Base-by-base conservation (phyloP, 2,888 invertebrate genomes). In the Hirudinaria manillensis region DNA sequence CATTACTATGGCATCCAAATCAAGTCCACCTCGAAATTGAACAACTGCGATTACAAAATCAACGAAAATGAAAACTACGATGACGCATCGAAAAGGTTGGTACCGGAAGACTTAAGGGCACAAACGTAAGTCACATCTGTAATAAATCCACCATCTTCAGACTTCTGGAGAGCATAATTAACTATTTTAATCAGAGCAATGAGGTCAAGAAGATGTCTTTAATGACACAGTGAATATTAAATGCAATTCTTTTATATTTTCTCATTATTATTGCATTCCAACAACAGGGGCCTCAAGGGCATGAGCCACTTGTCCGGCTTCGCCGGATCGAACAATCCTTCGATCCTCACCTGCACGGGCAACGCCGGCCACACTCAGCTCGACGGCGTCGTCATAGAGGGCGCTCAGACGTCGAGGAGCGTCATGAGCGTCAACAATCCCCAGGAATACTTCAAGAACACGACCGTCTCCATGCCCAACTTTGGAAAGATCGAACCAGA, bases 1-100 rank as follows among this genome's bases (percentile, higher is more conserved):
- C 78, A 78, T 66, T 78, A 78, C 29, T 75, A 78, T 61, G 78
- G 78, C 36, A 67, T 78, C 51, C 66, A 68, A n/a, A 72, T 78
- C 66, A 78, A 78, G 53, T 61, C 61, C 4, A 29, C 74, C 7
- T 78, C 78, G 0, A 56, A 67, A n/a, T 36, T 71, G 56, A 68
- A 45, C 29, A 36, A 53, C 21, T 45, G 38, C 38, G 74, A 71
- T 13, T 51, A 36, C 51, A 51, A 51, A 51, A 6, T 38, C n/a
- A 36, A n/a, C 24, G 71, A 71, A 13, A 29, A 34, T 71, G 51
- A 24, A 38, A 51, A 29, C 16, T 51, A 71, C 16, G 71, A 51
- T 13, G 71, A 51, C 19, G 51, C 27, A 3, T 36, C 53, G 21
- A 71, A 71, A 13, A 7, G 68, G 61, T 61, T 19, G 6, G 24